phyloP scores from a whole-genome alignment of 2,888 invertebrate genomes.

The Miltochrista miniata region DNA sequence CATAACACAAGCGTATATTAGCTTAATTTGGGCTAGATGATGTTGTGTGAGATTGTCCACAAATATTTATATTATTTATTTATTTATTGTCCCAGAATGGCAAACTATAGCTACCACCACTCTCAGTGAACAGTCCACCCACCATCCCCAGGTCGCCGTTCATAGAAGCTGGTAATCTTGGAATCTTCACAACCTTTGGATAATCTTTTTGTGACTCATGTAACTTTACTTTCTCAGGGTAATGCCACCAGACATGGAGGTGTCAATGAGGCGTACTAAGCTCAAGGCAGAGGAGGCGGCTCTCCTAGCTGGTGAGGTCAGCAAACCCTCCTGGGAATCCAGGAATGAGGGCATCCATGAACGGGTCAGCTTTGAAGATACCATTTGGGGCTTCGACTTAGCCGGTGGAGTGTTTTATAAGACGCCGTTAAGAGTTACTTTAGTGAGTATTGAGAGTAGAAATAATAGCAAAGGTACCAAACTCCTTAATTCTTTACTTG shows the following conservation, averaged over 20 bases:
- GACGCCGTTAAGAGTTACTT: slow-evolving; percentile 64
- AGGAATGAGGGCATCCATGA: slow-evolving; percentile 73
- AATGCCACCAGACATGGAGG: slow-evolving; percentile 40
- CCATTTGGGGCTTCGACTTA: slow-evolving; percentile 73
- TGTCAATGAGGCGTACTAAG: slow-evolving; percentile 62
- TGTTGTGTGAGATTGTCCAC: too few species aligned
- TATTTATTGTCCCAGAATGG: too few species aligned
- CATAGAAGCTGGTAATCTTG: too few species aligned
- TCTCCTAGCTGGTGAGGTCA: slow-evolving; percentile 59
- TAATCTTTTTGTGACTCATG: too few species aligned
- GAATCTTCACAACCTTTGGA: too few species aligned
- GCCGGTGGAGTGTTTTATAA: slow-evolving; percentile 69
- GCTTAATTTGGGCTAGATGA: too few species aligned
- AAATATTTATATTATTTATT: too few species aligned
- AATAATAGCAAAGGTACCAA: not conserved
- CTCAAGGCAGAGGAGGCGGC: slow-evolving; percentile 62
- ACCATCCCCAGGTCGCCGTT: too few species aligned
- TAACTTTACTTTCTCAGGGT: slow-evolving; percentile 6
- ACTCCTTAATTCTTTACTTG: too few species aligned
- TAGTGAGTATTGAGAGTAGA: slow-evolving; percentile 45
- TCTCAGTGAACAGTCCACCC: too few species aligned
- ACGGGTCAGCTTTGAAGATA: slow-evolving; percentile 70
- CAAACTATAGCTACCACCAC: too few species aligned
- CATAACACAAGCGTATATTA: too few species aligned
- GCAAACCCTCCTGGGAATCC: slow-evolving; percentile 69